Conservation (phyloP, 2,888 invertebrate genomes). For the Lasioglossum oenotherae region DNA sequence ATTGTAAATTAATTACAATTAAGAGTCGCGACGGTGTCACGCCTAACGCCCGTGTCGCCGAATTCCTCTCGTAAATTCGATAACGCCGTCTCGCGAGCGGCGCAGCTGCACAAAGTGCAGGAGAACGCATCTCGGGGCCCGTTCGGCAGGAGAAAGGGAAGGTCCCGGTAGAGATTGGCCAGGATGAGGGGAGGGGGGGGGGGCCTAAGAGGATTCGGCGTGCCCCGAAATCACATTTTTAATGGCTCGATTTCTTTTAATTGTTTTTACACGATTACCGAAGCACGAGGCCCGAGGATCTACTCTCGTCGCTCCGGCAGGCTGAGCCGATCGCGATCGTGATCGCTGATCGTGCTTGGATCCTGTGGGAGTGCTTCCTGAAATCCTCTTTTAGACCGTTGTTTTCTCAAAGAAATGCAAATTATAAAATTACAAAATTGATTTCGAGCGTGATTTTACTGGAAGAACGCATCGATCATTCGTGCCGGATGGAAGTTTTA, state of each 20-base stretch:
- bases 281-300: constrained; percentile 32
- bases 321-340: constrained; percentile 32
- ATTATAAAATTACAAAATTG: not conserved
- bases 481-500: not conserved
- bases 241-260: constrained; percentile 65
- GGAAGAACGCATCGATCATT: not conserved
- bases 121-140: constrained; percentile 49
- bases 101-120: constrained; percentile 60
- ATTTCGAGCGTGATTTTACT: not conserved
- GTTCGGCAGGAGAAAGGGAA: constrained; percentile 50
- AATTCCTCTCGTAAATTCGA: constrained; percentile 58
- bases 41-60: constrained; percentile 43
- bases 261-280: constrained; percentile 65
- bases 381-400: not conserved
- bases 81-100: constrained; percentile 49
- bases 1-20: constrained; percentile 66
- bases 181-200: not conserved
- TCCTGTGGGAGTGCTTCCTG: not conserved
- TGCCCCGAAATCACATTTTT: constrained; percentile 66
- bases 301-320: constrained; percentile 42
- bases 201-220: constrained; percentile 61
- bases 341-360: constrained; percentile 8
- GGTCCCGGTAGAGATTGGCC: constrained; percentile 31
- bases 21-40: constrained; percentile 32
- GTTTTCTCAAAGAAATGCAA: not conserved